phyloP scores from a whole-genome alignment of 2,888 invertebrate species.

The Drosophila borborema region DNA sequence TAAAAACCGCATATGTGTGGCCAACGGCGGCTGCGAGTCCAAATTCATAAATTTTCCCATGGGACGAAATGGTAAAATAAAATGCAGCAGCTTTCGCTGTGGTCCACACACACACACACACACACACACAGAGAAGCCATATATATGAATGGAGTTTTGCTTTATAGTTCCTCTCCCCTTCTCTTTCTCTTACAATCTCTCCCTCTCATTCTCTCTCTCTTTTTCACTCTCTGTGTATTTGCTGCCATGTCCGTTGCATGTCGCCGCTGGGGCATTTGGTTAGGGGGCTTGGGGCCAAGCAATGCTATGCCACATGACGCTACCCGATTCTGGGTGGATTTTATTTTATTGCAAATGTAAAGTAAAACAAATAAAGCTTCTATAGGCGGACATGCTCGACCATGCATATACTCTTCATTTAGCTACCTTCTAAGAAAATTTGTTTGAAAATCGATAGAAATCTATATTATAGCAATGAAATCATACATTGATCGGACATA shows the following conservation, averaged over 20 bases:
- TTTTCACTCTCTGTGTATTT: constrained; percentile 9
- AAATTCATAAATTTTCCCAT: constrained; percentile 75
- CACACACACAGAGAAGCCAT: constrained; percentile 28
- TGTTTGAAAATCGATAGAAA: neutral
- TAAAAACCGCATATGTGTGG: constrained; percentile 80
- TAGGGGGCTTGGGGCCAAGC: constrained; percentile 21
- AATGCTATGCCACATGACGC: constrained; percentile 45
- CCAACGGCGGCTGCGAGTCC: constrained; percentile 68
- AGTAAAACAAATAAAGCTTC: constrained; percentile 55
- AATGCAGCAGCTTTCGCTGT: constrained; percentile 61
- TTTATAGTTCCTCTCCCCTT: constrained; percentile 59
- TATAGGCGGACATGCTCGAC: neutral
- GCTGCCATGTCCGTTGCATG: constrained; percentile 51
- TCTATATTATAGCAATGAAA: neutral
- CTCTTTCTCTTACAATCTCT: constrained; percentile 1
- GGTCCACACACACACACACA: constrained; percentile 21
- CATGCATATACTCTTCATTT: constrained; percentile 6
- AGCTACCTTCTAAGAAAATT: neutral
- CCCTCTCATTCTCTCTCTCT: neutral
- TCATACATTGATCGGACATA: too few species aligned
- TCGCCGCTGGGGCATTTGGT: constrained; percentile 52
- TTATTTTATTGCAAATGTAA: constrained; percentile 75
- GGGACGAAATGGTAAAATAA: constrained; percentile 77
- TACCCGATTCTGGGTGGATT: constrained; percentile 62
- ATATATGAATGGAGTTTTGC: constrained; percentile 63